Percentiles rank a stretch among this genome's conserved stretches.
Evolutionary conservation across 2,113 vertebrate species (phyloP).

Genomic region (Triplophysa dalaica): DNA sequence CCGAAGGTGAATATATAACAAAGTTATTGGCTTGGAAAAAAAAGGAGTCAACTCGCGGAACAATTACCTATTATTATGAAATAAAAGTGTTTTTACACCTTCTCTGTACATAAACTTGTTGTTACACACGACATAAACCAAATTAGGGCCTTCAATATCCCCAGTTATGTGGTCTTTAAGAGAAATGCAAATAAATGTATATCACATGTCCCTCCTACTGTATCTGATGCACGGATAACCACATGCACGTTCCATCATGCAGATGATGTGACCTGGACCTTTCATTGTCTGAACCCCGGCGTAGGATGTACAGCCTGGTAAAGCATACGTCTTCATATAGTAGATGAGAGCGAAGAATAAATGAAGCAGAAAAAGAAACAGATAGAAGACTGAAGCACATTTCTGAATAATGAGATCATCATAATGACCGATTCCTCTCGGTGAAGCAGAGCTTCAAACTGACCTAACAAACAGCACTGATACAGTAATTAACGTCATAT

Average conservation of each 20-base stretch:
- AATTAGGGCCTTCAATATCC: too few relatives aligned
- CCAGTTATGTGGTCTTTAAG: too few relatives aligned
- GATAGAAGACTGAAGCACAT: conserved; percentile 33
- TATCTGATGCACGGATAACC: neutral
- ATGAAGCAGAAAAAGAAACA: conserved; percentile 31
- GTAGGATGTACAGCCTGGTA: neutral
- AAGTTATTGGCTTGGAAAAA: too few relatives aligned
- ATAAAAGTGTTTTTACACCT: too few relatives aligned
- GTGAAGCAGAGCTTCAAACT: conserved; percentile 28
- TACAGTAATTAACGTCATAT: conserved; percentile 57
- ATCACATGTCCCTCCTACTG: neutral
- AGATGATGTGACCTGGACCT: neutral
- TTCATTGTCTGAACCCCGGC: neutral
- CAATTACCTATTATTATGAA: too few relatives aligned
- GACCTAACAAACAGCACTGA: conserved; percentile 53
- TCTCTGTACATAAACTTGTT: too few relatives aligned
- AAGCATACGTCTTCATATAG: neutral
- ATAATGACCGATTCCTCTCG: conserved; percentile 44
- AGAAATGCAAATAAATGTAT: neutral
- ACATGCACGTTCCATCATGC: neutral
- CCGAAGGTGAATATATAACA: too few relatives aligned
- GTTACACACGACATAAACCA: too few relatives aligned
- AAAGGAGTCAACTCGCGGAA: too few relatives aligned
- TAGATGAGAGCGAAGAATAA: conserved; percentile 14
- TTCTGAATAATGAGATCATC: conserved; percentile 54